Conservation (phyloP, 2,113 vertebrate species). For the Nerophis lumbriciformis region DNA sequence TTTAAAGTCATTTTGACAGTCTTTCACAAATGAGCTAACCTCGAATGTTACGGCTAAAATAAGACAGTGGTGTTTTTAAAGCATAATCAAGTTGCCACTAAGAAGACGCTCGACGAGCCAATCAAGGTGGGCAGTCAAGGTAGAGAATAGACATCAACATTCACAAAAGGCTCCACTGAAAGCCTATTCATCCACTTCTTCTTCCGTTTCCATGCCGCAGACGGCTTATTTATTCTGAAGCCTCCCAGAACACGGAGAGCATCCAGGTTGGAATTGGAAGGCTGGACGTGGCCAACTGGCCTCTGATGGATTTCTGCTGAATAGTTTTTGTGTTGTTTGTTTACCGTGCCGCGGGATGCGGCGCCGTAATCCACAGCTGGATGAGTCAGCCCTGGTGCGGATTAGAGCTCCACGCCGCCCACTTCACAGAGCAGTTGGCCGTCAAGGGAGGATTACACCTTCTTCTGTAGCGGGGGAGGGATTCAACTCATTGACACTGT, state of each 20-base stretch:
- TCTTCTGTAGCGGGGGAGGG: conserved; percentile 23
- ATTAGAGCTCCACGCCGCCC: conserved; percentile 55
- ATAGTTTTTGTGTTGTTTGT: conserved; percentile 53
- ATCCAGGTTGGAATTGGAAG: conserved; percentile 33
- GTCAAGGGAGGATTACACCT: conserved; percentile 56
- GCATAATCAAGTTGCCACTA: neutral
- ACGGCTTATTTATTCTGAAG: conserved; percentile 39
- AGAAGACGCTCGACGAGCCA: conserved; percentile 6
- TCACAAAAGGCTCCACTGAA: conserved; percentile 1
- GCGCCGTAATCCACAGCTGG: conserved; percentile 60
- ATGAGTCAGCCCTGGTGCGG: conserved; percentile 62
- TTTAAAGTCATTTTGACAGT: too few relatives aligned
- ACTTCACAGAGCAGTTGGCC: conserved; percentile 45
- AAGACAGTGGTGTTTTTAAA: conserved; percentile 3
- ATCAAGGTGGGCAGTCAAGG: conserved; percentile 18
- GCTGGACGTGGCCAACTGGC: conserved; percentile 41
- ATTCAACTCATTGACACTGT: conserved; percentile 18
- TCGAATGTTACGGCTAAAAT: too few relatives aligned
- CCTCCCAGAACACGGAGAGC: conserved; percentile 31
- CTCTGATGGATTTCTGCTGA: conserved; percentile 56
- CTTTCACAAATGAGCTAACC: too few relatives aligned
- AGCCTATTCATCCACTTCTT: neutral
- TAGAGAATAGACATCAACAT: conserved; percentile 9
- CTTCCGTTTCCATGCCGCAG: neutral
- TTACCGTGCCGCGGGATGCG: conserved; percentile 15